phyloP scores from a whole-genome alignment of 2,113 vertebrate species.

The Megaceryle maxima region DNA sequence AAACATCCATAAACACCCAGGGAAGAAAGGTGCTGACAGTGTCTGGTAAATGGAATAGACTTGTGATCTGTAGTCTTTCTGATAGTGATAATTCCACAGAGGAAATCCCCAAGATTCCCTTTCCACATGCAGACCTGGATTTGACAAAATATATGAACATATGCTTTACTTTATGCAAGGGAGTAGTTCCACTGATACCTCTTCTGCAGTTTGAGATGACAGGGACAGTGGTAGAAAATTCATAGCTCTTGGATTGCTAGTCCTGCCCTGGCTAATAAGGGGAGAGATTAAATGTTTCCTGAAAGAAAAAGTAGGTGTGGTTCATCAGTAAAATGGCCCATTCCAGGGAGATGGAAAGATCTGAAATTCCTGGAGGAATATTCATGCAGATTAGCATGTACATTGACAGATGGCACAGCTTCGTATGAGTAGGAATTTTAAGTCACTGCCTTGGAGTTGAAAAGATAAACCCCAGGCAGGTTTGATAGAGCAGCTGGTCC shows the following conservation, averaged over 20 bases:
- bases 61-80: slow-evolving; percentile 22
- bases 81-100: neutral
- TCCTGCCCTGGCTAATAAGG: neutral
- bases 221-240: neutral
- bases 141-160: neutral
- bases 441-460: neutral
- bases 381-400: neutral
- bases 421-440: neutral
- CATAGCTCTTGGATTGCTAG: neutral
- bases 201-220: neutral
- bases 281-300: neutral
- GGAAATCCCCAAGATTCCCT: slow-evolving; percentile 8
- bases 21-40: slow-evolving; percentile 53
- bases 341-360: neutral
- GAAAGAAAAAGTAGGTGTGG: neutral
- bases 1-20: slow-evolving; percentile 29
- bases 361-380: slow-evolving; percentile 4
- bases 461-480: neutral
- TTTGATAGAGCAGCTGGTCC: neutral
- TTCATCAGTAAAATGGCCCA: neutral
- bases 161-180: neutral
- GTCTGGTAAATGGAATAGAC: slow-evolving; percentile 4
- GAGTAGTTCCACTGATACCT: neutral
- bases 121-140: neutral
- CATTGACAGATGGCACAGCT: neutral